These are phyloP conservation scores for Hydractinia echinata DNA, from an alignment of 30 jellyfish, hydroid and myxozoan genomes.

Conservation along the genomic window DNA sequence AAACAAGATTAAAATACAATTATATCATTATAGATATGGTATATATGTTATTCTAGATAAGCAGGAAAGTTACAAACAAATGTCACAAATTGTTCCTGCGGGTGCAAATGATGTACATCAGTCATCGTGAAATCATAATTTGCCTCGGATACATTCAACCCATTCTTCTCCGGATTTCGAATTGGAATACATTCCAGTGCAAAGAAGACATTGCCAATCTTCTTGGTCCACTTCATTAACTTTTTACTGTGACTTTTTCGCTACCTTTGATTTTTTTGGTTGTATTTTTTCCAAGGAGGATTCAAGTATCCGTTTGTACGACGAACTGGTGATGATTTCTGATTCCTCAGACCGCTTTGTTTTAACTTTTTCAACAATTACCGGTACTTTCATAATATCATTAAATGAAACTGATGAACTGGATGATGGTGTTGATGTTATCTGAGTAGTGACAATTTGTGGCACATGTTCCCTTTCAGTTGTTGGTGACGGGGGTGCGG, in stretches of 20 bases:
- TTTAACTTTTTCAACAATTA: conserved; percentile 19
- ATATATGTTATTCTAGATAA: neutral
- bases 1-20: conserved; percentile 7
- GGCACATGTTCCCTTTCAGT: neutral
- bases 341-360: conserved; percentile 23
- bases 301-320: conserved; percentile 16
- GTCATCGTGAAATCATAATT: conserved; percentile 19
- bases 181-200: conserved; percentile 7
- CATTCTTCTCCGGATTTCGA: conserved; percentile 28
- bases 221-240: conserved; percentile 4
- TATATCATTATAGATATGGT: neutral
- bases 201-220: conserved; percentile 14
- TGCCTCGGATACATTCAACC: conserved; percentile 21
- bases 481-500: too few species aligned
- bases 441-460: conserved; percentile 13
- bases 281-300: neutral
- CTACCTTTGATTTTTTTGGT: conserved; percentile 17
- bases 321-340: conserved; percentile 25
- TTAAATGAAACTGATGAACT: neutral
- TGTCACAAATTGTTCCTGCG: neutral
- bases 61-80: neutral
- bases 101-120: conserved; percentile 20
- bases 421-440: conserved; percentile 7
- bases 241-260: neutral
- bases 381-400: conserved; percentile 28